phyloP scores from a whole-genome alignment of 2,888 invertebrate species.

The Mythimna albipuncta region DNA sequence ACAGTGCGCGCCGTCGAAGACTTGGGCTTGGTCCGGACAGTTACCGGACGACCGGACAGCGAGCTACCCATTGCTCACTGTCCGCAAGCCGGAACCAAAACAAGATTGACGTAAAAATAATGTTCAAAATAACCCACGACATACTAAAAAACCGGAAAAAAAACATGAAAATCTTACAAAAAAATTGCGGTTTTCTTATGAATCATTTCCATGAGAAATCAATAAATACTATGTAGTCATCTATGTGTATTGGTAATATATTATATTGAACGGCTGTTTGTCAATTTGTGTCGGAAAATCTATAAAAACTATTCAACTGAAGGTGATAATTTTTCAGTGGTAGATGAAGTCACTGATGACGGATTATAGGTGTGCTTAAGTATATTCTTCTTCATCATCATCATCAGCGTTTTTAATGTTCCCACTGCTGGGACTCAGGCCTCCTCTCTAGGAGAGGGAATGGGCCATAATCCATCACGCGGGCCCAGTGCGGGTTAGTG shows the following conservation, averaged over 20 bases:
- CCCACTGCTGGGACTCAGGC: too few species aligned
- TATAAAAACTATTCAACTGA: slow-evolving; percentile 10
- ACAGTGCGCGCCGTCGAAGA: too few species aligned
- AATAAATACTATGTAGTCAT: slow-evolving; percentile 6
- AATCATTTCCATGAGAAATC: background rate
- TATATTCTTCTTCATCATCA: too few species aligned
- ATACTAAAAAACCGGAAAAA: background rate
- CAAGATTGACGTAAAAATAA: background rate
- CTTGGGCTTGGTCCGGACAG: too few species aligned
- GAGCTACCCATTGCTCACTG: too few species aligned
- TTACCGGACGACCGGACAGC: too few species aligned
- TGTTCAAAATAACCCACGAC: background rate
- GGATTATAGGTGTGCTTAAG: background rate
- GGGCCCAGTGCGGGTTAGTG: too few species aligned
- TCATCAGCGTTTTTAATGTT: too few species aligned
- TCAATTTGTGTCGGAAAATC: background rate
- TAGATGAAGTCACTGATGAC: background rate
- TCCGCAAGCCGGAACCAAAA: too few species aligned
- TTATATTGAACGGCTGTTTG: background rate
- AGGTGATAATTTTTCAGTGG: slow-evolving; percentile 32
- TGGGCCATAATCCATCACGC: too few species aligned
- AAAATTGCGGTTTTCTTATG: slow-evolving; percentile 11
- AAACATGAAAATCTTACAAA: background rate
- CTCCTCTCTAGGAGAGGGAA: too few species aligned
- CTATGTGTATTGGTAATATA: background rate